A percentile compares a stretch with the other conserved stretches of the same genome.
phyloP scores from a whole-genome alignment of 2,797 vertebrate genomes.

The Dicrostonyx torquatus region DNA sequence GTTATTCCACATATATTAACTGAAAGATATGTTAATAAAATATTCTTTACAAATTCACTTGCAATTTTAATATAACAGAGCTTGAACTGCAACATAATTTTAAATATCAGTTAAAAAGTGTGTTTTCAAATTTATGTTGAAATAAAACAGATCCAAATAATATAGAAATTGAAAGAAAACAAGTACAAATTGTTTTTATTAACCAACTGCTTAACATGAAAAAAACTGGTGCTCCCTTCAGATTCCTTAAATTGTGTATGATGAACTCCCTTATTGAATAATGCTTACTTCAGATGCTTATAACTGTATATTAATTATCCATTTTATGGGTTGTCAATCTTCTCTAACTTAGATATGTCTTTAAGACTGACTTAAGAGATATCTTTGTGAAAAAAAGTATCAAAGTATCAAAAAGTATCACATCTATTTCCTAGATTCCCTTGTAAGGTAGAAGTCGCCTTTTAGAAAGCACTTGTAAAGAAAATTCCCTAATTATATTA shows the following conservation, averaged over 20 bases:
- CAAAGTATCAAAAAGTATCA: not conserved
- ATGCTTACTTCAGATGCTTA: not conserved
- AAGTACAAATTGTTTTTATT: not conserved
- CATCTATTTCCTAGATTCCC: not conserved
- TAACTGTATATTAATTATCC: not conserved
- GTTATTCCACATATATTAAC: not conserved
- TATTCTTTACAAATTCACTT: not conserved
- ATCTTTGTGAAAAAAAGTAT: not conserved
- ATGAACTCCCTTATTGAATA: not conserved
- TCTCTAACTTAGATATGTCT: not conserved
- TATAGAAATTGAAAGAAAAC: not conserved
- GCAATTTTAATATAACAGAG: not conserved
- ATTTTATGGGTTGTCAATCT: not conserved
- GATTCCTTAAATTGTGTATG: not conserved
- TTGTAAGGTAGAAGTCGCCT: not conserved
- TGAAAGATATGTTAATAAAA: slow-evolving; percentile 7
- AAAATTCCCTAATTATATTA: not conserved
- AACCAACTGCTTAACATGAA: not conserved
- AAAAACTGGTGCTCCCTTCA: not conserved
- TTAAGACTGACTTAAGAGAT: not conserved
- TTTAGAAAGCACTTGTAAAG: not conserved
- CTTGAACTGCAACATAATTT: not conserved
- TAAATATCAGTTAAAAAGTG: not conserved
- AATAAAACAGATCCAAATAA: not conserved
- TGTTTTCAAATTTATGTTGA: slow-evolving; percentile 6